Conservation (phyloP, 2,888 invertebrate species). For the Synergus umbraculus region DNA sequence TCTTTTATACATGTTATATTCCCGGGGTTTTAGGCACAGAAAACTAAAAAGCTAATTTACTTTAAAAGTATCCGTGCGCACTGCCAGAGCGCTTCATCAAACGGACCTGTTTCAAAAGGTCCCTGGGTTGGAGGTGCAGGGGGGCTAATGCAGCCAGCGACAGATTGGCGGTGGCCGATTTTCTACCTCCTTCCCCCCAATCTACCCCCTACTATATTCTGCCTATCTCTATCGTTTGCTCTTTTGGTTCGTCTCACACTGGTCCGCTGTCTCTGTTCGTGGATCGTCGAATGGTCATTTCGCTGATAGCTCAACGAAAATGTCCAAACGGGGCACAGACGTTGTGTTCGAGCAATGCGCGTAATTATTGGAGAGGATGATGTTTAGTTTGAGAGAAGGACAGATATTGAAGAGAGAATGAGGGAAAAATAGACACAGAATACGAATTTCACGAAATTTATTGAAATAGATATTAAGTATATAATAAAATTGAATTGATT, state of each 20-base stretch:
- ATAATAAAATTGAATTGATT: not conserved
- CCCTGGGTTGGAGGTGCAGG: slow-evolving; percentile 54
- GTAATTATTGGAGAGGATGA: slow-evolving; percentile 22
- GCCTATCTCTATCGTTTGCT: slow-evolving; percentile 51
- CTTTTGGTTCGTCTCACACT: slow-evolving; percentile 46
- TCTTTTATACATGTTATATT: slow-evolving; percentile 69
- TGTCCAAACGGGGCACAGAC: slow-evolving; percentile 66
- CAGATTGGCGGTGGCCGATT: slow-evolving; percentile 70
- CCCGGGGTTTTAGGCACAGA: slow-evolving; percentile 72
- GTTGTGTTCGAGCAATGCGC: slow-evolving; percentile 41
- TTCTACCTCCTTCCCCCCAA: slow-evolving; percentile 44
- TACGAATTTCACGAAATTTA: too few species aligned
- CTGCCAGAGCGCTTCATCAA: slow-evolving; percentile 66
- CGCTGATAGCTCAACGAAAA: slow-evolving; percentile 75
- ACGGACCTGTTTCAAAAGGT: slow-evolving; percentile 70
- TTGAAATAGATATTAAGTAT: too few species aligned
- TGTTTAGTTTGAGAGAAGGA: not conserved
- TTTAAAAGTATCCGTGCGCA: slow-evolving; percentile 74
- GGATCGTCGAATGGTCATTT: slow-evolving; percentile 73
- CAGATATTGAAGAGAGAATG: not conserved
- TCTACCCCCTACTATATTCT: slow-evolving; percentile 37
- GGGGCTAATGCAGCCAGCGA: slow-evolving; percentile 75
- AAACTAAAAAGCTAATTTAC: slow-evolving; percentile 78
- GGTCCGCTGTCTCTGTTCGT: slow-evolving; percentile 45
- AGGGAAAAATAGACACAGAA: not conserved